A percentile compares a stretch with the other conserved stretches of the same genome.
phyloP scores from a whole-genome alignment of 64 coral and sea anemone genomes.

The Catalaphyllia jardinei region DNA sequence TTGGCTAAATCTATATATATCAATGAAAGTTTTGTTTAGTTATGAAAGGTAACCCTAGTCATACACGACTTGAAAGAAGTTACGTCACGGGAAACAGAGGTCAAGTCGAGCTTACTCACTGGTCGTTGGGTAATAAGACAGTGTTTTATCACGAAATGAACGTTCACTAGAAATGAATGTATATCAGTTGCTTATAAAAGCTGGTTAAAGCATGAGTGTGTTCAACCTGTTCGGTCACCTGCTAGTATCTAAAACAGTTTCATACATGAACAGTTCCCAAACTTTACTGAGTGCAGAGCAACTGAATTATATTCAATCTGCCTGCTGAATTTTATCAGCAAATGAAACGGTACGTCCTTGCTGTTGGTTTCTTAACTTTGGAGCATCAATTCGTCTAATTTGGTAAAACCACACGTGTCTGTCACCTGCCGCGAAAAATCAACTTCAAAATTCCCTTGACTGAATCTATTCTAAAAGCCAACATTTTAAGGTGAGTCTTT shows the following conservation, averaged over 20 bases:
- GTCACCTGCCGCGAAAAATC: background rate
- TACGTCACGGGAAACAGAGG: too few relatives aligned
- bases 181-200: too few relatives aligned
- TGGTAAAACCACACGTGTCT: background rate
- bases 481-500: background rate
- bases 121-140: too few relatives aligned
- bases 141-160: too few relatives aligned
- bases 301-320: background rate
- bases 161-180: too few relatives aligned
- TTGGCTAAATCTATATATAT: too few relatives aligned
- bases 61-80: too few relatives aligned
- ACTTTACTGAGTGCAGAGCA: background rate
- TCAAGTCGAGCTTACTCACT: too few relatives aligned
- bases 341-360: background rate
- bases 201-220: too few relatives aligned
- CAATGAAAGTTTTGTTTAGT: too few relatives aligned
- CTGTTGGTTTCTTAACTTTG: background rate
- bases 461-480: background rate
- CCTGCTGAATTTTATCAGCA: background rate
- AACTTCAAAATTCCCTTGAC: background rate
- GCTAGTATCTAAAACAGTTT: background rate
- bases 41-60: too few relatives aligned
- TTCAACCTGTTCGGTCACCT: background rate
- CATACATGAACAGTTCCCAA: background rate
- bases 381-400: background rate